Conservation (phyloP, 2,113 vertebrate species). For the Zosterops japonicus region DNA sequence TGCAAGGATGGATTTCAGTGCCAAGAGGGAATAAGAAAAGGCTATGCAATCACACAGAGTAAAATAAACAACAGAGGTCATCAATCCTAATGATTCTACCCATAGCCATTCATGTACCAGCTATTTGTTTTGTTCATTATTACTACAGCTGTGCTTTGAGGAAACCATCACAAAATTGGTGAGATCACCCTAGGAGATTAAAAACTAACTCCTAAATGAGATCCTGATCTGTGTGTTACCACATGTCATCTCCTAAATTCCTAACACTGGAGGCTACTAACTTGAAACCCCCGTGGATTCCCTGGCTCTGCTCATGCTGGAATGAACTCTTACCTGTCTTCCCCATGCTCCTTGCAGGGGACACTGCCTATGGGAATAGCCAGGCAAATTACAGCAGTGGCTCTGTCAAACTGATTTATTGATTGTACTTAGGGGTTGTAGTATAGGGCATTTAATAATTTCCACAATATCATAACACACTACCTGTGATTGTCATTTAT, state of each 20-base stretch:
- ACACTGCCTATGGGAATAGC: background rate
- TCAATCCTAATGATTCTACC: background rate
- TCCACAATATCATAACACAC: background rate
- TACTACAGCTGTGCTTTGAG: background rate
- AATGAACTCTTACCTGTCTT: background rate
- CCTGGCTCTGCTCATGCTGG: background rate
- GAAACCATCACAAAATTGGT: background rate
- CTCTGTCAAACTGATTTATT: background rate
- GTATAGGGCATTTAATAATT: background rate
- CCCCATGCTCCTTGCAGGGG: fast-evolving
- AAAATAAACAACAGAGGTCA: background rate
- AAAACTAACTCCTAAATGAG: background rate
- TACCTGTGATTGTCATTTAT: background rate
- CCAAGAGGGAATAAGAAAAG: background rate
- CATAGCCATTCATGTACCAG: background rate
- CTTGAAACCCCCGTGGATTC: fast-evolving
- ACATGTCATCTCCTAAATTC: background rate
- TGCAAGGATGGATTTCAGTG: background rate
- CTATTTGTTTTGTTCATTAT: background rate
- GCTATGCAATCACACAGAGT: background rate
- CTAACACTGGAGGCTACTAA: background rate
- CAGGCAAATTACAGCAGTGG: background rate
- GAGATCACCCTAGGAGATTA: background rate
- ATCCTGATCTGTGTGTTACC: background rate
- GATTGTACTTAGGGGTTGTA: background rate